Base-by-base conservation (phyloP, 2,888 invertebrate genomes). In the Oligia latruncula region DNA sequence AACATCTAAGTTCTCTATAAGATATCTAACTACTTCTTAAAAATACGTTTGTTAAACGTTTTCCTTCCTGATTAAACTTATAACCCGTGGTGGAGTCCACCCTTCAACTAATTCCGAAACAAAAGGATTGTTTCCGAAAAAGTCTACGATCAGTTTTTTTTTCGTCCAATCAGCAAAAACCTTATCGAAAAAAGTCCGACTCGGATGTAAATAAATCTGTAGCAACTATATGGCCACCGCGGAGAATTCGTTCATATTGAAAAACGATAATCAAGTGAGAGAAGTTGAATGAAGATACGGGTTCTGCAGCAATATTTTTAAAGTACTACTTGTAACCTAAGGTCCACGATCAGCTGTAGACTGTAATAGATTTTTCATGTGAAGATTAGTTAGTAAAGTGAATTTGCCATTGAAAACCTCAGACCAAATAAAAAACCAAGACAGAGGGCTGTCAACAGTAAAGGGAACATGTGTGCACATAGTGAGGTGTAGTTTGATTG, bases 141-240 rank as follows among this genome's bases (percentile, higher is more conserved):
- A 80, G 85, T 89, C 90, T 90, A 87, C 92, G 91, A 89, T 84
- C 83, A 87, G 91, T 92, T 94, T 94, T 95, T 46, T 95, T 95
- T 96, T 95, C 93, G 91, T 91, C 89, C 93, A 94, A 94, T 95
- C 93, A 92, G 91, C 92, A 95, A 95, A 95, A 95, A 95, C 91
- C 80, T 80, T 87, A 88, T 89, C 84, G 90, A 94, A 96, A 96
- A 95, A 95, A 92, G 90, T 85, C 86, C 90, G 92, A 91, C 93
- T 93, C 91, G 91, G 92, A 95, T 95, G 95, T 93, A 95, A 95
- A 96, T 95, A 95, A 94, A 94, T 94, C 94, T 92, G 92, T 90
- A 88, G 90, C 91, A 92, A 93, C 95, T 93, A 93, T 94, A 94
- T 94, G 95, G 92, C 96, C 93, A 95, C 96, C 96, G 91, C 93